Evolutionary conservation across 2,113 vertebrate genomes (phyloP), one percentile per base, ranked within the genome.

Genomic region (Phyllopteryx taeniolatus): DNA sequence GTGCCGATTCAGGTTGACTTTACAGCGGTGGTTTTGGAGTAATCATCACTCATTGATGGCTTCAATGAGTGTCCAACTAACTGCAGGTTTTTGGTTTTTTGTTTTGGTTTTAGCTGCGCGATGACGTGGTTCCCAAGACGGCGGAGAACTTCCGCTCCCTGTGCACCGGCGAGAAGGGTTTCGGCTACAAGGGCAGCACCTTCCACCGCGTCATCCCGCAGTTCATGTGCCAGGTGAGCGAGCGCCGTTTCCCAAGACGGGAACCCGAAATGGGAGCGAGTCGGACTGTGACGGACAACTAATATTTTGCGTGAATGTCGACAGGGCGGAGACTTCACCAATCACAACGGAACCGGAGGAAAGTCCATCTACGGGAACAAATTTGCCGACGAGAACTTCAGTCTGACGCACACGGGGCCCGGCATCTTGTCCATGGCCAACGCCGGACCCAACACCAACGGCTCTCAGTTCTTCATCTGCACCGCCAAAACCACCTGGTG

Each of bases 391-490:
- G 98, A 99, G 91, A 98, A 99, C 90, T 99, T 99, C 90, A 56
- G 8, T 63, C 91, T 97, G 93, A 94, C 90, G 81, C 98, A 99
- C 85, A 94, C 91, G 0, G 89, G 81, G 0, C 0, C 76, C 0
- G 96, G 96, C 3, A 94, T 89, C 81, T 87, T 99, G 83, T 98
- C 98, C 17, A 99, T 99, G 98, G 97, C 97, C 71, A 99, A 99
- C 0, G 96, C 97, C 0, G 98, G 98, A 0, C 91, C 96, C 19
- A 94, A 98, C 93, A 98, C 96, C 0, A 99, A 99, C 0, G 98
- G 97, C 0, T 99, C 97, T 57, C 98, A 99, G 92, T 99, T 99
- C 88, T 99, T 99, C 84, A 96, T 99, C 92, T 99, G 97, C 85
- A 99, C 96, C 10, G 90, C 0, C 0, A 70, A 87, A 43, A 98